A percentile compares a stretch with the other conserved stretches of the same genome.
Evolutionary conservation across 2,888 invertebrate genomes (phyloP).

Genomic region (Synergus umbraculus): DNA sequence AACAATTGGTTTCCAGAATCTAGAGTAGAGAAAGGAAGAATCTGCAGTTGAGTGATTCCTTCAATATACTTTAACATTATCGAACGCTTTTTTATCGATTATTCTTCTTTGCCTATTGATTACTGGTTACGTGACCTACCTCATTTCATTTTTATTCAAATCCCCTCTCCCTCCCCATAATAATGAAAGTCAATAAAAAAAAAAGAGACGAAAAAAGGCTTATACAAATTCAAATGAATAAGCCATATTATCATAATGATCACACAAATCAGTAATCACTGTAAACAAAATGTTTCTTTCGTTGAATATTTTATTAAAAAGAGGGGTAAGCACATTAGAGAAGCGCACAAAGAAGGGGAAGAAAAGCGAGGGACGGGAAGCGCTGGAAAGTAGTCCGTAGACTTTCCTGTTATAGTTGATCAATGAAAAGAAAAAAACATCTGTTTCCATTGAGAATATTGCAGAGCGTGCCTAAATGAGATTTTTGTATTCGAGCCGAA

Average conservation of each 20-base stretch:
- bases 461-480: not conserved
- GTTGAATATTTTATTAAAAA: not conserved
- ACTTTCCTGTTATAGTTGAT: not conserved
- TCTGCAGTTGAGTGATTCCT: not conserved
- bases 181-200: not conserved
- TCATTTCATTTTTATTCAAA: not conserved
- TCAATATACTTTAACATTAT: not conserved
- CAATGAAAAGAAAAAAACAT: conserved; percentile 20
- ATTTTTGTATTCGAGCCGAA: not conserved
- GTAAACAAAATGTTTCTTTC: not conserved
- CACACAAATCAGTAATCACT: not conserved
- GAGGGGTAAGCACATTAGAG: no score
- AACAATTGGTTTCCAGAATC: not conserved
- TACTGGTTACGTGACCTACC: not conserved
- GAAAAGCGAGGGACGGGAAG: no score
- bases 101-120: conserved; percentile 6
- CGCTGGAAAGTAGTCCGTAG: no score
- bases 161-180: no score
- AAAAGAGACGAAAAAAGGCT: not conserved
- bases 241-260: no score
- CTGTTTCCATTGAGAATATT: conserved; percentile 9
- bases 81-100: not conserved
- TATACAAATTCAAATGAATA: no score
- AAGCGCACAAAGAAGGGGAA: no score
- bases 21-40: not conserved